A percentile compares a stretch with the other conserved stretches of the same genome.
Evolutionary conservation across 1,140 invertebrate species (phyloP).

Genomic region (Drosophila asahinai): DNA sequence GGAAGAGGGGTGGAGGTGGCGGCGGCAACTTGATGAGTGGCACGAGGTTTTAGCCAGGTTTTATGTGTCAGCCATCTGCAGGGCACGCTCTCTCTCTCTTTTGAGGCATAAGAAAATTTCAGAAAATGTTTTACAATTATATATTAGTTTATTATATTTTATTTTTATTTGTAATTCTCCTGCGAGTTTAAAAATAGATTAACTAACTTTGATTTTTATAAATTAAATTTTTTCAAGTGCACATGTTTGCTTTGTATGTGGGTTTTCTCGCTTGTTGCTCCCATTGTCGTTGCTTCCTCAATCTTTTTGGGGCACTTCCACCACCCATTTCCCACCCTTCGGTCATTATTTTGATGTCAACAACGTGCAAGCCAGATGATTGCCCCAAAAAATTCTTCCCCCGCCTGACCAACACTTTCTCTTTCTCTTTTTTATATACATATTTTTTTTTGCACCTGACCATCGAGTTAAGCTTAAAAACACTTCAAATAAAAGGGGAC

Average conservation of each 20-base stretch:
- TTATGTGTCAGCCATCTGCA: conserved; percentile 17
- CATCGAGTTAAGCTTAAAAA: conserved; percentile 67
- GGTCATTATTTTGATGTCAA: conserved; percentile 81
- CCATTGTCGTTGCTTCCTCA: conserved; percentile 7
- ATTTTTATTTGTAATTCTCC: no score
- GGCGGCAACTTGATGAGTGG: conserved; percentile 1
- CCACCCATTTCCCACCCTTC: conserved; percentile 6
- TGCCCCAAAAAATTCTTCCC: conserved; percentile 35
- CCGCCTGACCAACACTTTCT: conserved; percentile 53
- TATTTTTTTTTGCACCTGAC: conserved; percentile 72
- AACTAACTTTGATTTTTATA: not conserved
- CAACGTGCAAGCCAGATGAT: conserved; percentile 74
- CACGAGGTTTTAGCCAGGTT: conserved; percentile 8
- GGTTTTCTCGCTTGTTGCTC: conserved; percentile 27
- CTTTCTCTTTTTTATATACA: conserved; percentile 24
- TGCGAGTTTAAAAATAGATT: not conserved
- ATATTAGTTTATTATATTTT: no score
- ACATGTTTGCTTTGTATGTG: conserved; percentile 54
- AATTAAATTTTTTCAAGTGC: not conserved
- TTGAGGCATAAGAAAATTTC: not conserved
- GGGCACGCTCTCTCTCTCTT: no score
- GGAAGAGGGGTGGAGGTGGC: not conserved
- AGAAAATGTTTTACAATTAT: not conserved
- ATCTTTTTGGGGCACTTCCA: conserved; percentile 42
- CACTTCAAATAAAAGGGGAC: conserved; percentile 38